Evolutionary conservation across 2,797 vertebrate species (phyloP).

Genomic region (Enteromius radiatus): DNA sequence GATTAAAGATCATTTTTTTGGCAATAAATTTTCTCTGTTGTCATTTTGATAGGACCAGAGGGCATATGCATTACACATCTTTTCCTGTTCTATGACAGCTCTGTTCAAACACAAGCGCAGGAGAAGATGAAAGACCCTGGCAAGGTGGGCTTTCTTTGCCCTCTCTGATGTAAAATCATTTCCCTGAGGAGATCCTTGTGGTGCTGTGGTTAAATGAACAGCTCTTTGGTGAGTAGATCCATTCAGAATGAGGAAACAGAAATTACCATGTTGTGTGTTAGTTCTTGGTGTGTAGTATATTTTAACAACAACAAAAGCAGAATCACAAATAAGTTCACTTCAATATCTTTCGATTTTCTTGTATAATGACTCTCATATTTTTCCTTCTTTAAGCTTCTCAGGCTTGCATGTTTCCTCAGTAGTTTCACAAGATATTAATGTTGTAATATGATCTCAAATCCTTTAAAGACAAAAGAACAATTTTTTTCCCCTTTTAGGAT

Average conservation of each 20-base stretch:
- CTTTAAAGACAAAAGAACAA: neutral
- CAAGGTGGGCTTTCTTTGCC: slow-evolving; percentile 72
- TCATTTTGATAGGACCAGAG: slow-evolving; percentile 34
- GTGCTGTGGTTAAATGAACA: neutral
- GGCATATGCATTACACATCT: slow-evolving; percentile 52
- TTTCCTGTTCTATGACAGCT: slow-evolving; percentile 77
- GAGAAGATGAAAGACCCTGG: slow-evolving; percentile 81
- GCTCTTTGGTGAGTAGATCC: neutral
- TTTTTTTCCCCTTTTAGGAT: neutral
- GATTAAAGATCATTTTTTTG: slow-evolving; percentile 23
- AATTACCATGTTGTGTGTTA: neutral
- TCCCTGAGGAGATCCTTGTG: neutral
- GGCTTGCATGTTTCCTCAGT: neutral
- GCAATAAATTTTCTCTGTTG: slow-evolving; percentile 9
- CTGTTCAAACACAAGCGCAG: slow-evolving; percentile 78
- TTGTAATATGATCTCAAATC: neutral
- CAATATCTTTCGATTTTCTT: neutral
- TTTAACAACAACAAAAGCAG: too few species aligned
- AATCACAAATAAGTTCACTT: neutral
- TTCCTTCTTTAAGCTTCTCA: neutral
- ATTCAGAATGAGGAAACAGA: neutral
- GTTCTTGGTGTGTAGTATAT: neutral
- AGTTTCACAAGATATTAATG: neutral
- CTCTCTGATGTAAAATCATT: slow-evolving; percentile 24
- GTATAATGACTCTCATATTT: neutral